Evolutionary conservation across 30 jellyfish, hydroid and myxozoan species (phyloP), one percentile per base, ranked within the genome.

Genomic region (Clytia hemisphaerica): DNA sequence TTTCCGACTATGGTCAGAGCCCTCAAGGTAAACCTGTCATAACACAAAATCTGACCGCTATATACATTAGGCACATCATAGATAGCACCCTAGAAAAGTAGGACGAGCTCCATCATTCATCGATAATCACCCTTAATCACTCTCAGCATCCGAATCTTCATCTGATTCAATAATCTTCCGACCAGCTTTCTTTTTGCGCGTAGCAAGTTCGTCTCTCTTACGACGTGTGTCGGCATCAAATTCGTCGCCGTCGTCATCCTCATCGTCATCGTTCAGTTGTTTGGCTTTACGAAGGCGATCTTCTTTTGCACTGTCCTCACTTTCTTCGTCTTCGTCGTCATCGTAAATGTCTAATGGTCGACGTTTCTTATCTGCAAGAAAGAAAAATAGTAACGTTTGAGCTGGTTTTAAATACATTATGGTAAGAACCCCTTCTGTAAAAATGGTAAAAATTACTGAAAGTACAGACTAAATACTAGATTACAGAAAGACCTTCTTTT

Each of bases 271-370:
- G 45, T 80, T 94, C 15, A 69, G 85, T n/a, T n/a, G n/a, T 74
- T 88, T 88, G 16, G 97, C 97, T 27, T 81, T 71, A 59, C 42
- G 65, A 1, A 88, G 80, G 67, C 76, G 59, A 22, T 75, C 84
- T 24, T 80, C 97, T 4, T 80, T 94, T 26, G 82, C 82, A 18
- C 92, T 84, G 28, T 80, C 97, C 35, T 80, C 94, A 46, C 97
- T 88, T 70, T 88, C 80, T 7, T 80, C 58, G 42, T 88, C 94
- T 26, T 47, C 44, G 30, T 80, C 40, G 0, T 80, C 58, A 30
- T 83, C 72, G 51, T 1, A 30, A 21, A 18, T 42, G 12, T 42
- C n/a, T 10, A 10, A 10, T 42, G n/a, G 53, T n/a, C 12, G n/a
- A 42, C 12, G n/a, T 12, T 10, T 10, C 12, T 42, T 42, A 42